Evolutionary conservation across 2,888 invertebrate species (phyloP).

Genomic region (Pinctada fucata): DNA sequence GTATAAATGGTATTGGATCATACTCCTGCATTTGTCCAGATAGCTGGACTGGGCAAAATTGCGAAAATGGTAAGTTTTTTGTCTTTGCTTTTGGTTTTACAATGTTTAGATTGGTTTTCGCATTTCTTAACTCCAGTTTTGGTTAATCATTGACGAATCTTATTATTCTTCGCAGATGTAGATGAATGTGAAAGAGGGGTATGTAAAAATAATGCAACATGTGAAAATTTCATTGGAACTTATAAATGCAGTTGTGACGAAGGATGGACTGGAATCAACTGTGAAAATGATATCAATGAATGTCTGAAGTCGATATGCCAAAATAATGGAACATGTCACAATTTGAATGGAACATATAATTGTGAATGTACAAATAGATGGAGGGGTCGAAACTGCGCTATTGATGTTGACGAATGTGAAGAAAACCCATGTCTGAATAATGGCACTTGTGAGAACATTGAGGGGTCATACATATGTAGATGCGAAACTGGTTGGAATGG

Average conservation of each 20-base stretch:
- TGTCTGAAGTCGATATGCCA: conserved; percentile 9
- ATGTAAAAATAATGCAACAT: conserved; percentile 22
- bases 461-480: conserved; percentile 6
- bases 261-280: conserved; percentile 4
- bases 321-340: conserved; percentile 11
- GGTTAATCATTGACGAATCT: not conserved
- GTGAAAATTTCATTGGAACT: conserved; percentile 13
- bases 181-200: conserved; percentile 14
- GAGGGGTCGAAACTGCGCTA: not conserved
- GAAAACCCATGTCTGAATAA: conserved; percentile 11
- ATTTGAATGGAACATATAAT: conserved; percentile 2
- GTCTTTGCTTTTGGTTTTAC: no score
- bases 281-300: conserved; percentile 1
- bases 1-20: conserved; percentile 50
- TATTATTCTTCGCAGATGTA: conserved; percentile 1
- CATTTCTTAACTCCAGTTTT: not conserved
- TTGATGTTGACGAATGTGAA: conserved; percentile 23
- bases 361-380: conserved; percentile 19
- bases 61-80: conserved; percentile 6
- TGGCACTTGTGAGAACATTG: conserved; percentile 5
- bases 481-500: conserved; percentile 17
- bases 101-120: no score
- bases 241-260: conserved; percentile 11
- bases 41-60: conserved; percentile 46
- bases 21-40: conserved; percentile 52